phyloP scores from a whole-genome alignment of 37 sponge, comb jelly and placozoan genomes.

The Eunapius fragilis region DNA sequence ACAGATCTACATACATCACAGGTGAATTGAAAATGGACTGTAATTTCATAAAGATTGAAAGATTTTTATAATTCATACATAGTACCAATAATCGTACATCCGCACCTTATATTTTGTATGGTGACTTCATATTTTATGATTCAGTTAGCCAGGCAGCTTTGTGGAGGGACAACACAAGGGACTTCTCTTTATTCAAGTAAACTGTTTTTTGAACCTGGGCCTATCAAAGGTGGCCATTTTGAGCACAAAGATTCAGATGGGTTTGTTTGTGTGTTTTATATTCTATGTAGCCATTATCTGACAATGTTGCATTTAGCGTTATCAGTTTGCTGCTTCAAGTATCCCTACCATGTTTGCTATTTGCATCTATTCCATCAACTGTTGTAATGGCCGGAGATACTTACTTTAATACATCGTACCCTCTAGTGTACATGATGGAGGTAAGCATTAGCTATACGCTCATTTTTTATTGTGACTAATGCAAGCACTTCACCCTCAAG shows the following conservation, averaged over 20 bases:
- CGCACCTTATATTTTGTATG: no score
- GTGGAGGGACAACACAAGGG: slow-evolving; percentile 71
- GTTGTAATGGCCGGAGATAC: slow-evolving; percentile 84
- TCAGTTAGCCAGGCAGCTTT: slow-evolving; percentile 55
- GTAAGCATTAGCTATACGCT: slow-evolving; percentile 16
- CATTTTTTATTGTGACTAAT: no score
- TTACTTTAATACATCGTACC: slow-evolving; percentile 90
- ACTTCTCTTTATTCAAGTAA: slow-evolving; percentile 40
- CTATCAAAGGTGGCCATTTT: slow-evolving; percentile 54
- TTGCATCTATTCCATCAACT: slow-evolving; percentile 31
- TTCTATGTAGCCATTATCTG: not conserved
- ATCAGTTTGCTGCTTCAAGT: slow-evolving; percentile 82
- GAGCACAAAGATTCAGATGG: no score
- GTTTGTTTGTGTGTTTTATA: not conserved
- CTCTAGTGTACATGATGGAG: slow-evolving; percentile 74
- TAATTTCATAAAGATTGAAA: no score
- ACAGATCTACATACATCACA: no score
- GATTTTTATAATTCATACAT: no score
- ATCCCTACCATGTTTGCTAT: slow-evolving; percentile 84
- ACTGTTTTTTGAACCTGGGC: slow-evolving; percentile 62
- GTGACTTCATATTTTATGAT: no score
- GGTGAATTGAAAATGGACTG: no score
- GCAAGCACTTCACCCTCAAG: no score
- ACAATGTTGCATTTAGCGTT: slow-evolving; percentile 38
- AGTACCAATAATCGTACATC: no score